phyloP scores from a whole-genome alignment of 2,888 invertebrate species.

The Caenorhabditis sulstoni region DNA sequence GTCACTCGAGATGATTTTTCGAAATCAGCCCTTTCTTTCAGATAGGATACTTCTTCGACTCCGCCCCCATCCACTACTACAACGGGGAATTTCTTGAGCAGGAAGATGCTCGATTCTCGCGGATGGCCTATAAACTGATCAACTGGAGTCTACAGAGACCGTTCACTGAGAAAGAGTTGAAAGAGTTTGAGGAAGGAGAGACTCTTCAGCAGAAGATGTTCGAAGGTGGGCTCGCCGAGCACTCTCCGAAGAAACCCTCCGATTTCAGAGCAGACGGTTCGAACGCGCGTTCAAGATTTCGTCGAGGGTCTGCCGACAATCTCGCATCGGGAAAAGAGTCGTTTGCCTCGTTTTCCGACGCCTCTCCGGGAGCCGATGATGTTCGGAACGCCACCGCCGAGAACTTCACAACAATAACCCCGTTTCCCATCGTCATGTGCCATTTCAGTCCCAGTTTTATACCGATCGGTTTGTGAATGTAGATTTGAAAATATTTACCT shows the following conservation, averaged over 20 bases:
- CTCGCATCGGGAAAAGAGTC: background rate
- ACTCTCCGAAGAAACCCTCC: background rate
- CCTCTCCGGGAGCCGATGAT: slow-evolving; percentile 5
- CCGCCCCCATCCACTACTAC: background rate
- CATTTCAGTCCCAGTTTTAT: background rate
- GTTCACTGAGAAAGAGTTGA: background rate
- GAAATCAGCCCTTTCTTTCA: too few species aligned
- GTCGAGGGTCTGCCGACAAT: background rate
- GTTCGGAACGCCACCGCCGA: slow-evolving; percentile 21
- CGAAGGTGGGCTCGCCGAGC: slow-evolving; percentile 11
- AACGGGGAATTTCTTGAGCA: slow-evolving; percentile 5
- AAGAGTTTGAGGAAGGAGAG: slow-evolving; percentile 17
- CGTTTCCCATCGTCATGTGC: background rate
- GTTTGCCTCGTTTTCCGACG: background rate
- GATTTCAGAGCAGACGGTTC: slow-evolving; percentile 21
- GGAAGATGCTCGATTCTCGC: slow-evolving; percentile 14
- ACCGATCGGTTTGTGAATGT: background rate
- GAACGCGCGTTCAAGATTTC: slow-evolving; percentile 5
- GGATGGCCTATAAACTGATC: slow-evolving; percentile 25
- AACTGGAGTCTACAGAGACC: slow-evolving; percentile 2
- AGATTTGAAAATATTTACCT: slow-evolving; percentile 81
- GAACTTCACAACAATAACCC: background rate
- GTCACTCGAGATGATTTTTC: background rate
- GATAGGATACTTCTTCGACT: background rate
- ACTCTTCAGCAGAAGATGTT: background rate